Evolutionary conservation across 1,140 invertebrate genomes (phyloP), one percentile per base, ranked within the genome.

Genomic region (Drosophila murphyi): DNA sequence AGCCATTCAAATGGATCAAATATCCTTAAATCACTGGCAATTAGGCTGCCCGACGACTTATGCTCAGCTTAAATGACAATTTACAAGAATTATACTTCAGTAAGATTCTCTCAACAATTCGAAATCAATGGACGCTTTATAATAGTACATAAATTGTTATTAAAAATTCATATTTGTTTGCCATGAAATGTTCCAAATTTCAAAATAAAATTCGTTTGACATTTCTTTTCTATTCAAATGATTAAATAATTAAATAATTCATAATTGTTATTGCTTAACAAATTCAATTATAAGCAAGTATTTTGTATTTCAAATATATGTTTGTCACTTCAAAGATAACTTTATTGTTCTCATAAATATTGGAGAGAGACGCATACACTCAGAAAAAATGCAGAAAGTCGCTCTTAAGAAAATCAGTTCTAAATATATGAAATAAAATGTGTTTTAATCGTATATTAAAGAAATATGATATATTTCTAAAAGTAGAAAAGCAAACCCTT

Each of bases 1-100:
- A n/a, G 12, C 67, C 12, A 56, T 56, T 56, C 43, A 61, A 74
- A 10, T 57, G 65, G 72, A 62, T 74, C 70, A 45, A 56, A 62
- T 70, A 35, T 55, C 20, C 10, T 60, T 35, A 61, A 73, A 28
- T 51, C 55, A 41, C 2, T 4, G 4, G 28, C 29, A 68, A 39
- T 52, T 60, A n/a, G 28, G n/a, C 7, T 57, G 7, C 10, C 56
- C 8, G 10, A 37, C 0, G 8, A 48, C 10, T 47, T 55, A 29
- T 52, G 56, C 10, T 3, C 31, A 29, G 8, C 37, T 52, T 55
- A 45, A 72, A 35, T 41, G 43, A 50, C 64, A 37, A 45, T 64
- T 55, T 45, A 32, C 8, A 43, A 39, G 28, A 48, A 28, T 48
- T 20, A 28, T 2, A 12, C 28, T 7, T 5, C 4, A 48, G 7